Evolutionary conservation across 2,888 invertebrate species (phyloP).

Genomic region (Troides oblongomaculatus): DNA sequence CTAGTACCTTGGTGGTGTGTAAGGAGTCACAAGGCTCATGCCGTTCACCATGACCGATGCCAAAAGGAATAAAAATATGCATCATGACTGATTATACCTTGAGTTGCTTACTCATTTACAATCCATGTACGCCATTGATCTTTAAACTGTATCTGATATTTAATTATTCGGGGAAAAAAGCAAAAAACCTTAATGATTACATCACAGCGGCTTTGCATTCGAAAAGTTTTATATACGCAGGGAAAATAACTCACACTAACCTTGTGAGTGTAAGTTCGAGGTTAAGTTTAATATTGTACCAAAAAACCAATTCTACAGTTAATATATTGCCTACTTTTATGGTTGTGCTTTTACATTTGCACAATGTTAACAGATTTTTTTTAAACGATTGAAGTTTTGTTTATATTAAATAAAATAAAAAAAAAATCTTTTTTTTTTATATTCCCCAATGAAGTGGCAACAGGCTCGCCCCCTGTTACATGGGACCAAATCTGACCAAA

Average conservation of each 20-base stretch:
- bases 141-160: slow-evolving; percentile 15
- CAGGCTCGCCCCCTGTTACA: too few species aligned
- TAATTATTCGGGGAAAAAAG: slow-evolving; percentile 15
- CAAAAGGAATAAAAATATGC: slow-evolving; percentile 32
- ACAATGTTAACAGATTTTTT: too few species aligned
- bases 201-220: slow-evolving; percentile 1
- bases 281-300: neutral
- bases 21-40: slow-evolving; percentile 42
- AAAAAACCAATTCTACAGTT: neutral
- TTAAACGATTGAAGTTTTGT: too few species aligned
- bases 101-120: slow-evolving; percentile 29
- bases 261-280: neutral
- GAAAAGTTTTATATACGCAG: slow-evolving; percentile 10
- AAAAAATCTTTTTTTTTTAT: too few species aligned
- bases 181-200: slow-evolving; percentile 1
- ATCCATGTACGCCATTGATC: slow-evolving; percentile 15
- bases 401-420: too few species aligned
- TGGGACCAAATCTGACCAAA: too few species aligned
- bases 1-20: slow-evolving; percentile 32
- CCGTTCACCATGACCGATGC: slow-evolving; percentile 50
- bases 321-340: too few species aligned
- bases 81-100: slow-evolving; percentile 32
- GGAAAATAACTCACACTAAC: neutral
- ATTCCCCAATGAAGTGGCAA: too few species aligned
- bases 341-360: too few species aligned